Evolutionary conservation across 2,888 invertebrate species (phyloP).

Genomic region (Sicus ferrugineus): DNA sequence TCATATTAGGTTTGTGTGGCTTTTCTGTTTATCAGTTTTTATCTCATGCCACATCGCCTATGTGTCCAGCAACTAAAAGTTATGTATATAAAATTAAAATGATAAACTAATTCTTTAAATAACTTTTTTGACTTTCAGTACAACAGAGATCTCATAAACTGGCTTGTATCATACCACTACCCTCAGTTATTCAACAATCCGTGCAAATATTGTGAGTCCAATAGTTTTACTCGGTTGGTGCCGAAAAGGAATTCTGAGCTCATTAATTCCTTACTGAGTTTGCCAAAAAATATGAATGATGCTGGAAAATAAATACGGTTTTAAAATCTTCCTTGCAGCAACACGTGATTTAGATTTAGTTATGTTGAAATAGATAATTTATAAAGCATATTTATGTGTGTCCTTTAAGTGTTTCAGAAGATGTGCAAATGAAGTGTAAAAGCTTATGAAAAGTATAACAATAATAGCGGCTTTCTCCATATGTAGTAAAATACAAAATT

Average conservation of each 20-base stretch:
- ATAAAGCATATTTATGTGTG: too few relatives aligned
- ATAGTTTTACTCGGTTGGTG: slow-evolving; percentile 49
- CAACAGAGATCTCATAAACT: slow-evolving; percentile 57
- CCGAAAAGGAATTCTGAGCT: slow-evolving; percentile 76
- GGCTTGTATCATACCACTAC: slow-evolving; percentile 53
- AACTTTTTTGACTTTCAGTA: slow-evolving; percentile 43
- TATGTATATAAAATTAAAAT: background rate
- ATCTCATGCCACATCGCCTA: too few relatives aligned
- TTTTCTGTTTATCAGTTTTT: too few relatives aligned
- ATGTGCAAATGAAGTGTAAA: background rate
- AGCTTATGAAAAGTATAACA: too few relatives aligned
- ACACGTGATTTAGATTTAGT: too few relatives aligned
- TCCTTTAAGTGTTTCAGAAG: slow-evolving; percentile 2
- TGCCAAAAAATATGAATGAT: slow-evolving; percentile 78
- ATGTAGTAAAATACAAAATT: too few relatives aligned
- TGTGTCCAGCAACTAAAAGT: too few relatives aligned
- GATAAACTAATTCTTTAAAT: background rate
- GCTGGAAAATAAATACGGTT: slow-evolving; percentile 72
- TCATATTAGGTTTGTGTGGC: too few relatives aligned
- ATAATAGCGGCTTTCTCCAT: too few relatives aligned
- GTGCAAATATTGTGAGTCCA: slow-evolving; percentile 53
- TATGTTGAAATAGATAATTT: too few relatives aligned
- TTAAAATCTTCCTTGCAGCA: too few relatives aligned
- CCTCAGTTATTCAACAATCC: slow-evolving; percentile 49
- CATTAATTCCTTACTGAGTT: slow-evolving; percentile 77